Evolutionary conservation across 2,113 vertebrate genomes (phyloP), one percentile per base, ranked within the genome.

Genomic region (Gobius niger): DNA sequence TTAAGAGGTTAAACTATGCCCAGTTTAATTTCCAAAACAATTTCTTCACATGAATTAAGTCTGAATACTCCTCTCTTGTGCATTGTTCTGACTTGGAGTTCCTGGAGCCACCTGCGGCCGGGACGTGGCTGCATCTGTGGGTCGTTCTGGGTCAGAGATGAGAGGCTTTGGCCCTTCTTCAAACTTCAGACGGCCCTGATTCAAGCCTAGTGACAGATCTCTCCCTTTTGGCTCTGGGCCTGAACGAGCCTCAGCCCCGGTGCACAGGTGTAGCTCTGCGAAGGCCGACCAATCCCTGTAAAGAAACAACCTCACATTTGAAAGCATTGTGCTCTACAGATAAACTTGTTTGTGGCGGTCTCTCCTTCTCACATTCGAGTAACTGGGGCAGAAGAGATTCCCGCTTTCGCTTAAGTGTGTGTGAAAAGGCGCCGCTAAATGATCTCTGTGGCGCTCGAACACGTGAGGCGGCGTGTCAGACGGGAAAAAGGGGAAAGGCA

Each of bases 121-220:
- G 83, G 63, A 81, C 74, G 75, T 34, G 69, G 80, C 79, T 16
- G n/a, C 53, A 44, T 60, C 7, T 6, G 12, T 6, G 40, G 73
- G 69, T 34, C 63, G 54, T 67, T 14, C 57, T 47, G 67, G 54
- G 80, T 80, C 75, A 82, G 62, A 77, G 70, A 83, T 68, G 56
- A 57, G n/a, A 77, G 62, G 77, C 34, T 49, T 72, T 61, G 63
- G 68, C 67, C 77, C 61, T 69, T 83, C 78, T 72, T 85, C 63
- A 82, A 67, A 73, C 47, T 34, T 34, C 24, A 34, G 24, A 34
- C 47, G 8, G 63, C 53, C 59, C 73, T 88, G 77, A 85, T 89
- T 86, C 78, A 74, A 82, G 52, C 13, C 77, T 83, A 89, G 50
- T 91, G 84, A 88, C 78, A 84, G 80, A 90, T 85, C 62, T 60